These are phyloP conservation scores for Xyrauchen texanus DNA, from an alignment of 2,113 vertebrate genomes.

Conservation along the genomic window DNA sequence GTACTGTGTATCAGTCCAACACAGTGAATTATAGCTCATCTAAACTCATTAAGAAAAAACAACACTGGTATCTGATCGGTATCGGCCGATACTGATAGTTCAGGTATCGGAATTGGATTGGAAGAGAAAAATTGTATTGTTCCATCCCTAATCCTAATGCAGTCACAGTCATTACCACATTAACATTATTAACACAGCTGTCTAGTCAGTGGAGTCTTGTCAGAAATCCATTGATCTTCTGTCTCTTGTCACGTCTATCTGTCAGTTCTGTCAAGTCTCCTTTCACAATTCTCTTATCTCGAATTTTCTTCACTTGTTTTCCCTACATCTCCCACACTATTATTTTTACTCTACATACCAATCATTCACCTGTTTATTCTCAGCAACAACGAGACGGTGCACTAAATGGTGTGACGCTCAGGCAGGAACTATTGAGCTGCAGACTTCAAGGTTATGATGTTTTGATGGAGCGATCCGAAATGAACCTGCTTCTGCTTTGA, in stretches of 20 bases:
- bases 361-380: slow-evolving; percentile 21
- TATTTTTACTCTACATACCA: neutral
- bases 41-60: no score
- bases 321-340: slow-evolving; percentile 7
- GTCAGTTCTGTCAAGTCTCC: slow-evolving; percentile 17
- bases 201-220: neutral
- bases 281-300: neutral
- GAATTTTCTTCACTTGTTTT: neutral
- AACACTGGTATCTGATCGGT: no score
- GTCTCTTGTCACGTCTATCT: neutral
- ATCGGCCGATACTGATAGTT: no score
- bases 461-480: slow-evolving; percentile 7
- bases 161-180: slow-evolving; percentile 2
- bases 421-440: slow-evolving; percentile 15
- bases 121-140: no score
- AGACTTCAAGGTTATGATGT: slow-evolving; percentile 38
- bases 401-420: slow-evolving; percentile 24
- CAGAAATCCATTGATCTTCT: slow-evolving; percentile 27
- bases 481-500: neutral
- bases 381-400: neutral
- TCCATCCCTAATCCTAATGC: neutral
- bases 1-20: no score
- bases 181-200: slow-evolving; percentile 10
- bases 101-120: no score
- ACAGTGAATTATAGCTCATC: no score